Conservation (phyloP, 2,797 vertebrate species). For the Falco rusticolus region DNA sequence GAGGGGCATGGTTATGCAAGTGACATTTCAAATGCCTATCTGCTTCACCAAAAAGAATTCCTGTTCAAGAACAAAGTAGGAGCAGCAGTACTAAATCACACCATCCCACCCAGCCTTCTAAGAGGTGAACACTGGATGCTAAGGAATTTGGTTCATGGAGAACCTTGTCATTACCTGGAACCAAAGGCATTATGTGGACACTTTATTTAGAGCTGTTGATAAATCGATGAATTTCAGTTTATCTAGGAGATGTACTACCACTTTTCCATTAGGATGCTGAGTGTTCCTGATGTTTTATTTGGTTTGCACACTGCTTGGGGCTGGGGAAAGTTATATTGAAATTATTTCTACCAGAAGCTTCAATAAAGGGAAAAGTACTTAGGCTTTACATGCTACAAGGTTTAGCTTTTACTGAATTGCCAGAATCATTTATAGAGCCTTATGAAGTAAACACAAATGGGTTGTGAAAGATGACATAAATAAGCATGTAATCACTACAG, state of each 20-base stretch:
- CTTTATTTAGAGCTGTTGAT: neutral
- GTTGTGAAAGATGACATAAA: constrained; percentile 1
- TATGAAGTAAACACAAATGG: neutral
- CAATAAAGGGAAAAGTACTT: neutral
- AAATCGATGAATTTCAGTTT: neutral
- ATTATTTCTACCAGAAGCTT: neutral
- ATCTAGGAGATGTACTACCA: neutral
- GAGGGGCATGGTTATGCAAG: neutral
- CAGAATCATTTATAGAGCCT: neutral
- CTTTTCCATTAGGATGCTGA: neutral
- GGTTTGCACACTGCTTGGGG: neutral
- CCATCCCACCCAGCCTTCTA: neutral
- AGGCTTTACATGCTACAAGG: neutral
- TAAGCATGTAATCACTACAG: neutral
- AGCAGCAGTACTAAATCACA: neutral
- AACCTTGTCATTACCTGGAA: neutral
- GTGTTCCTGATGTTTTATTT: neutral
- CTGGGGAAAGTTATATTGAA: neutral
- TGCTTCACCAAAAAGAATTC: neutral
- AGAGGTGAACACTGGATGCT: neutral
- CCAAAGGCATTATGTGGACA: neutral
- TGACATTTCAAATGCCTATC: neutral
- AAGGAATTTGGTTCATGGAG: neutral
- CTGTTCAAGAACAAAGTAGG: neutral
- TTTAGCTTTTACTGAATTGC: neutral